Percentiles rank a stretch among this genome's conserved stretches.
These are phyloP conservation scores for Nymphicus hollandicus DNA, from an alignment of 2,113 vertebrate species.

Conservation along the genomic window DNA sequence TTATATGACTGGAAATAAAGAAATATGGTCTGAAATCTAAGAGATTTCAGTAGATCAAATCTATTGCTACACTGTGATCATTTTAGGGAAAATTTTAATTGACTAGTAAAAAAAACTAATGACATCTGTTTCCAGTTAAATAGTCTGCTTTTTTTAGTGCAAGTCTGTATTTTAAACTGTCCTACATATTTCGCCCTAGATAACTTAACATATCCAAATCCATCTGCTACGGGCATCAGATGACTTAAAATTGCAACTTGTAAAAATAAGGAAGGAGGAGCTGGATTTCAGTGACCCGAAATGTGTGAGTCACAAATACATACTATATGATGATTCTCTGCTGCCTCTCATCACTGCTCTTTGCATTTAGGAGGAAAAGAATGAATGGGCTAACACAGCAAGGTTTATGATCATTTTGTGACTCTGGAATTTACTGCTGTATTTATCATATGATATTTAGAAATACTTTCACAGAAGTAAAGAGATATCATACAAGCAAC, in stretches of 20 bases:
- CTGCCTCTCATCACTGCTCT: background rate
- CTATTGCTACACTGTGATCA: background rate
- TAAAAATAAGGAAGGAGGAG: background rate
- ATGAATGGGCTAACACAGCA: background rate
- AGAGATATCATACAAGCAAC: background rate
- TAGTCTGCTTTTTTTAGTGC: background rate
- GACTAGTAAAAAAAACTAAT: background rate
- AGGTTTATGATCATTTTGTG: rapidly evolving
- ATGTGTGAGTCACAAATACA: rapidly evolving
- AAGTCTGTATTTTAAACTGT: background rate
- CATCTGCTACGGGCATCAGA: background rate
- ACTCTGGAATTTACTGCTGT: background rate
- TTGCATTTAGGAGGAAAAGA: background rate
- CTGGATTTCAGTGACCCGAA: background rate
- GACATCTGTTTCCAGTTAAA: background rate
- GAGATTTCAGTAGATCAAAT: background rate
- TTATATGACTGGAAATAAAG: background rate
- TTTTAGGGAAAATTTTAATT: background rate
- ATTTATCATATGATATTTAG: background rate
- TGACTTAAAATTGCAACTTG: background rate
- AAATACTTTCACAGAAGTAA: background rate
- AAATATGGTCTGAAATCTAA: background rate
- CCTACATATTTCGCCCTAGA: conserved; percentile 34
- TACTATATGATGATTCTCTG: background rate
- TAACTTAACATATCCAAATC: background rate